These are phyloP conservation scores for human (Homo sapiens) DNA, from an alignment of 2,113 vertebrate species.

Conservation along the genomic window DNA sequence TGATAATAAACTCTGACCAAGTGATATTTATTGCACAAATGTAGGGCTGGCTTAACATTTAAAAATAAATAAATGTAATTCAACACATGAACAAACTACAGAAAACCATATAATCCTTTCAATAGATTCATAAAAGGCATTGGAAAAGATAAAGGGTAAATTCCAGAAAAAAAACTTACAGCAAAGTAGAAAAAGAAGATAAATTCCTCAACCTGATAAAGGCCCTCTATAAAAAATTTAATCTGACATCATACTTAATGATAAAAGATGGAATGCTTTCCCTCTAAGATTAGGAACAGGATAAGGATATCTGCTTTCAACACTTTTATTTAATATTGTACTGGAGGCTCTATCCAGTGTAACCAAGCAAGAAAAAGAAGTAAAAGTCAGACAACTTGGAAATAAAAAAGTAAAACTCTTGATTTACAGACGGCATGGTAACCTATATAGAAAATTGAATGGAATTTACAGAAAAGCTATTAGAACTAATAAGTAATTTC, in stretches of 20 bases:
- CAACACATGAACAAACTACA: not conserved
- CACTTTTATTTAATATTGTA: not conserved
- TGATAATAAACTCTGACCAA: not conserved
- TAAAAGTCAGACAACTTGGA: not conserved
- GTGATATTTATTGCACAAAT: not conserved
- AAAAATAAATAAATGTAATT: not conserved
- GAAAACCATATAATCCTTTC: not conserved
- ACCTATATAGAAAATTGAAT: not conserved
- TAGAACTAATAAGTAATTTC: not conserved
- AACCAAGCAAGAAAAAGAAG: not conserved
- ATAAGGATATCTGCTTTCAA: not conserved
- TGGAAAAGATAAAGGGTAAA: not conserved
- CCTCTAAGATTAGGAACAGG: not conserved
- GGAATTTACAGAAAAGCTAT: not conserved
- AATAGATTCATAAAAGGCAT: not conserved
- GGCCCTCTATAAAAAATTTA: not conserved
- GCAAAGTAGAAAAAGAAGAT: not conserved
- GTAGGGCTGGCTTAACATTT: not conserved
- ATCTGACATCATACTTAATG: not conserved
- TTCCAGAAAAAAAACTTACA: not conserved
- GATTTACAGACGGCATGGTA: not conserved
- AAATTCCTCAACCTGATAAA: not conserved
- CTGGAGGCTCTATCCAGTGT: not conserved
- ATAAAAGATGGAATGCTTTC: not conserved
- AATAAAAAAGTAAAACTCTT: not conserved